phyloP scores from a whole-genome alignment of 2,888 invertebrate genomes.

The Argyresthia albistria region DNA sequence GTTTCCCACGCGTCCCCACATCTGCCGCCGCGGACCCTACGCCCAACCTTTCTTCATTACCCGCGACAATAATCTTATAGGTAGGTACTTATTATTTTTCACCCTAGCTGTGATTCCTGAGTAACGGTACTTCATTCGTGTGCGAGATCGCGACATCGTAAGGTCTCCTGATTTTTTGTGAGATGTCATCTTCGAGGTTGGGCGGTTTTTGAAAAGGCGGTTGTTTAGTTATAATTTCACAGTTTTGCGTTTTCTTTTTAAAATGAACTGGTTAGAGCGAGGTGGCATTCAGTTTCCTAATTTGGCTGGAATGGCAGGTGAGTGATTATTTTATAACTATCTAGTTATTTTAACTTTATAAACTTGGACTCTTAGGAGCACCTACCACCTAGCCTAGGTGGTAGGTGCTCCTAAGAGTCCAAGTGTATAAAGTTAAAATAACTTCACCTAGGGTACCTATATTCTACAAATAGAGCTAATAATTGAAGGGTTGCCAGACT shows the following conservation, averaged over 20 bases:
- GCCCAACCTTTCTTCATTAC: constrained; percentile 19
- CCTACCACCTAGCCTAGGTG: too few relatives aligned
- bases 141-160: constrained; percentile 14
- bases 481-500: too few relatives aligned
- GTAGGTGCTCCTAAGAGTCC: too few relatives aligned
- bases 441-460: too few relatives aligned
- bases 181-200: not conserved
- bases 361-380: too few relatives aligned
- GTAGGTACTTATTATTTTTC: constrained; percentile 28
- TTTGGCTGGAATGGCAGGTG: too few relatives aligned
- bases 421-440: too few relatives aligned
- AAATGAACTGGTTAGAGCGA: not conserved
- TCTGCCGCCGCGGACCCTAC: constrained; percentile 21
- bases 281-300: too few relatives aligned
- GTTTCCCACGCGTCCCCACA: constrained; percentile 38
- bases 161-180: not conserved
- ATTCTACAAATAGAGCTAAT: too few relatives aligned
- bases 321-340: too few relatives aligned
- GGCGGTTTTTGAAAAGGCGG: not conserved
- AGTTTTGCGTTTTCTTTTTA: not conserved
- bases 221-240: not conserved
- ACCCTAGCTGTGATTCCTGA: constrained; percentile 31
- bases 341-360: too few relatives aligned
- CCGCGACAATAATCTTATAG: constrained; percentile 15
- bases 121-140: constrained; percentile 37